Percentiles rank a stretch among this genome's conserved stretches.
phyloP scores from a whole-genome alignment of 2,113 vertebrate species.

The Leptobrachium ailaonicum region DNA sequence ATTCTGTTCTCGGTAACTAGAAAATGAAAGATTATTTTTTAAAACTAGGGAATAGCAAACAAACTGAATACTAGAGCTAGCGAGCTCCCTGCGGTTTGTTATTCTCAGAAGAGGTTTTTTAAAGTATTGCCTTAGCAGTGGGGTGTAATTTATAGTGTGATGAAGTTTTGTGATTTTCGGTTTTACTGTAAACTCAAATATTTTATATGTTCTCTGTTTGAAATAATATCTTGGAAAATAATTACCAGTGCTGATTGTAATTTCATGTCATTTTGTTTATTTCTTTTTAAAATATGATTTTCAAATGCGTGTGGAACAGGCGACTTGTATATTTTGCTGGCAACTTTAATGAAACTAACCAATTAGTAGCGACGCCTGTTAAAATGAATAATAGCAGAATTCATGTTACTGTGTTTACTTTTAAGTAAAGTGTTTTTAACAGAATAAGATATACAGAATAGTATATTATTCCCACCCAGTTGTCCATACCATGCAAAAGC shows the following conservation, averaged over 20 bases:
- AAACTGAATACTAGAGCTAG: conserved; percentile 14
- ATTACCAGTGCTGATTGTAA: background rate
- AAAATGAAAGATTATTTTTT: conserved; percentile 25
- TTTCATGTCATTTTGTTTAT: background rate
- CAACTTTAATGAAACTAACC: too few species aligned
- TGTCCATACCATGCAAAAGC: background rate
- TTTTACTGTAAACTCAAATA: background rate
- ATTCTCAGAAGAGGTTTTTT: conserved; percentile 30
- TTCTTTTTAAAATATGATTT: background rate
- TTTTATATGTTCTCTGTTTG: background rate
- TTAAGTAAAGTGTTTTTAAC: too few species aligned
- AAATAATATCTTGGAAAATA: background rate
- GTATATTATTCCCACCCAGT: background rate
- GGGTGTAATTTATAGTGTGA: conserved; percentile 41
- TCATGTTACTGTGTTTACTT: too few species aligned
- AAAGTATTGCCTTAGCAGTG: conserved; percentile 33
- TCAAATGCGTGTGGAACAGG: too few species aligned
- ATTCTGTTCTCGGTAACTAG: conserved; percentile 12
- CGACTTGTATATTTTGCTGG: too few species aligned
- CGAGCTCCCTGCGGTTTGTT: conserved; percentile 21
- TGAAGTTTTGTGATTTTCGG: conserved; percentile 29
- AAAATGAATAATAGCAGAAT: too few species aligned
- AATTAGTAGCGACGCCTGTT: too few species aligned
- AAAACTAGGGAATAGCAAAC: conserved; percentile 15
- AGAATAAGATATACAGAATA: background rate